These are phyloP conservation scores for Torymus texanus DNA, from an alignment of 2,888 invertebrate species.

Conservation along the genomic window DNA sequence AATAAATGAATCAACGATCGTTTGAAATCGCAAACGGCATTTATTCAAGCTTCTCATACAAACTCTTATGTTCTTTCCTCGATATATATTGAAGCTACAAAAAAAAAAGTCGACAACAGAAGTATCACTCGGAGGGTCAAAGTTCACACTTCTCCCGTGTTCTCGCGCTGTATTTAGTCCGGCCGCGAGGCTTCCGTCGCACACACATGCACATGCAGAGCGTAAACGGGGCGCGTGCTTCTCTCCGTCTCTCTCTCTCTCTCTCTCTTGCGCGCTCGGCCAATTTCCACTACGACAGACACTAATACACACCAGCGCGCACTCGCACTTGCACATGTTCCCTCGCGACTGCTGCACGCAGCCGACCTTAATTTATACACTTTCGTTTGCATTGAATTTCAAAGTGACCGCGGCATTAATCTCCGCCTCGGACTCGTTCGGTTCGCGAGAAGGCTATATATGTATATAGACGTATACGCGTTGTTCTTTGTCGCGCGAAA, in stretches of 20 bases:
- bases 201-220: not conserved
- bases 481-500: slow-evolving; percentile 45
- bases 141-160: not conserved
- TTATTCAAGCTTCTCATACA: too few relatives aligned
- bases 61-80: too few relatives aligned
- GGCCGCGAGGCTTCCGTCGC: too few relatives aligned
- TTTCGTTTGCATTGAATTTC: slow-evolving; percentile 55
- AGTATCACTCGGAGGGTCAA: not conserved
- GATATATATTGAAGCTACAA: too few relatives aligned
- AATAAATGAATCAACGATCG: too few relatives aligned
- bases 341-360: not conserved
- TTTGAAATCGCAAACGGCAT: too few relatives aligned
- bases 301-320: not conserved
- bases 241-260: not conserved
- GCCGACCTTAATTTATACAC: slow-evolving; percentile 43
- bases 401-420: slow-evolving; percentile 53
- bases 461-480: not conserved
- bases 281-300: not conserved
- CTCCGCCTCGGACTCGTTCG: not conserved
- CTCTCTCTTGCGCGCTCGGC: not conserved
- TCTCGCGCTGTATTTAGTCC: not conserved
- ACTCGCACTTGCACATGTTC: not conserved
- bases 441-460: not conserved
- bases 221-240: slow-evolving; percentile 3
- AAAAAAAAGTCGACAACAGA: too few relatives aligned